Conservation (phyloP, 2,113 vertebrate species). For the Lethenteron reissneri region DNA sequence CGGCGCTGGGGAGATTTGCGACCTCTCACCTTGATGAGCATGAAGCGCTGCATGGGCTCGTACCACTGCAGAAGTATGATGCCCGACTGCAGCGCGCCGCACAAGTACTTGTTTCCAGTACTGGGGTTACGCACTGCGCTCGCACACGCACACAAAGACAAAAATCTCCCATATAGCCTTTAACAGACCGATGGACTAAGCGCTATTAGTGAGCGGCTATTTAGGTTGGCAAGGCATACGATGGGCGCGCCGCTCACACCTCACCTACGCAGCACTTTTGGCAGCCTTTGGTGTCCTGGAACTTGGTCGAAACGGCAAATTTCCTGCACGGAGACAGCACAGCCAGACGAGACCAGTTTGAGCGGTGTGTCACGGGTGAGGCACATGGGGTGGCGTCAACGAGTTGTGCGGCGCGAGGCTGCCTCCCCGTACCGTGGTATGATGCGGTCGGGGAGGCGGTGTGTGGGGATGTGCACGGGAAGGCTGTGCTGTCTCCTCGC, state of each 20-base stretch:
- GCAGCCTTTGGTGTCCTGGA: slow-evolving; percentile 94
- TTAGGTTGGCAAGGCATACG: too few relatives aligned
- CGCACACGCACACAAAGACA: too few relatives aligned
- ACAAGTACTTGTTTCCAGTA: slow-evolving; percentile 52
- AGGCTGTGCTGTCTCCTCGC: slow-evolving; percentile 70
- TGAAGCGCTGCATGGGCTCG: slow-evolving; percentile 98
- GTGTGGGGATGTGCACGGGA: slow-evolving; percentile 82
- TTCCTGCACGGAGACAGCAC: slow-evolving; percentile 38
- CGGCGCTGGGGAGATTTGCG: too few relatives aligned
- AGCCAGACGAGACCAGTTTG: too few relatives aligned
- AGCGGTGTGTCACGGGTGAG: too few relatives aligned
- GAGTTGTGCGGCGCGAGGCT: too few relatives aligned
- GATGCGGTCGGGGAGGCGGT: slow-evolving; percentile 81
- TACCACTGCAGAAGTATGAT: slow-evolving; percentile 97
- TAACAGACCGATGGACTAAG: too few relatives aligned
- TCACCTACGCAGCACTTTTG: slow-evolving; percentile 98
- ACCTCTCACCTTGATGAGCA: slow-evolving; percentile 77
- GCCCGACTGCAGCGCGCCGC: slow-evolving; percentile 77
- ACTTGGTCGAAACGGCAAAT: slow-evolving; percentile 85
- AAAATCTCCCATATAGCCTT: too few relatives aligned
- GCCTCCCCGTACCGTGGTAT: slow-evolving; percentile 44
- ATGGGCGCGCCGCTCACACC: slow-evolving; percentile 11
- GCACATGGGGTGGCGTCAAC: too few relatives aligned
- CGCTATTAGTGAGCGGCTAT: too few relatives aligned
- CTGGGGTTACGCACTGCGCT: neutral